Conservation (phyloP, 37 sponge, comb jelly and placozoan species). For the Petrosia ficiformis region DNA sequence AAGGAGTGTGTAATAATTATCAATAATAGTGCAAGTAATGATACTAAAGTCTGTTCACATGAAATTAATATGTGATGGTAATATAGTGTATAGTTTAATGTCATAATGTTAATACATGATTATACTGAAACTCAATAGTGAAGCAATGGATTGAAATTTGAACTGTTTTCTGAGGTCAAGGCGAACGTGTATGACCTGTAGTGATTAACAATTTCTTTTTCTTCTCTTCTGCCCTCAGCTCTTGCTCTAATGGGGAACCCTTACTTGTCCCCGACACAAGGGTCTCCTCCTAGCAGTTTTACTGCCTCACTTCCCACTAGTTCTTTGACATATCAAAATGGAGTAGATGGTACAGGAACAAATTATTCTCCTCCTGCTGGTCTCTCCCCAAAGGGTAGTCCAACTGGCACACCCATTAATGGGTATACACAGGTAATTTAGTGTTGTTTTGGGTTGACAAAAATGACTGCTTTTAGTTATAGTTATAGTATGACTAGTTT, state of each 20-base stretch:
- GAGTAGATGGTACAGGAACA: background rate
- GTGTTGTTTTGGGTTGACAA: too few relatives aligned
- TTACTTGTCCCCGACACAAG: conserved; percentile 16
- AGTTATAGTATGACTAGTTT: too few relatives aligned
- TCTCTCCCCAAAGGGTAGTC: conserved; percentile 37
- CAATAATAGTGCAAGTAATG: background rate
- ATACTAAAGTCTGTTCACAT: background rate
- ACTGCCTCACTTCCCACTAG: background rate
- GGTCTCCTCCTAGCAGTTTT: conserved; percentile 11
- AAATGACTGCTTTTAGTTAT: too few relatives aligned
- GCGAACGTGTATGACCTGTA: too few relatives aligned
- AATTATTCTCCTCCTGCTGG: conserved; percentile 20
- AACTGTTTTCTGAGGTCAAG: too few relatives aligned
- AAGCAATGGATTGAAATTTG: too few relatives aligned
- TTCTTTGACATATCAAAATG: background rate
- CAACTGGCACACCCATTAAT: conserved; percentile 9
- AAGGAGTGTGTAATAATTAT: too few relatives aligned
- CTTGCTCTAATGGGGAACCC: conserved; percentile 13
- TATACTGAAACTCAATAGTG: too few relatives aligned
- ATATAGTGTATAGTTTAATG: too few relatives aligned
- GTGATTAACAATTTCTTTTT: background rate
- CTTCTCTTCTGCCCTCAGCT: background rate
- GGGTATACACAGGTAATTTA: conserved; percentile 31
- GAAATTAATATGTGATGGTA: background rate
- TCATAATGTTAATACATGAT: too few relatives aligned